Base-by-base conservation (phyloP, 2,113 vertebrate genomes). In the Aegithalos caudatus region DNA sequence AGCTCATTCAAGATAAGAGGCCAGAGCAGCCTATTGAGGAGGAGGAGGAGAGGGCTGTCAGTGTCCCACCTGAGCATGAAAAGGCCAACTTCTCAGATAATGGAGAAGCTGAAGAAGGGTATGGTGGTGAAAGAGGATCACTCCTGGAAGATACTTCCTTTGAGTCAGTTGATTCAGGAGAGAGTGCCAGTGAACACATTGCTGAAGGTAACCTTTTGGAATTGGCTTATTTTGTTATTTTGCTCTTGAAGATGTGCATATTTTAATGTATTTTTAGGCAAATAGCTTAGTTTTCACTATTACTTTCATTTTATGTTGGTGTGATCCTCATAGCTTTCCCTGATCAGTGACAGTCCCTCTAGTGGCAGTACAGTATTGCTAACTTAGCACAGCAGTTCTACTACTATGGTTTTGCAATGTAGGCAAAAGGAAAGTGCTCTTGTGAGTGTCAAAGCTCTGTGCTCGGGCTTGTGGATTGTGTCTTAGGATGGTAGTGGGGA, bases 191-290 rank as follows among this genome's bases (percentile, higher is more conserved):
- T 10, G 64, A 95, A 50, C 80, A 95, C 8, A 14, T 3, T 50
- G 72, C 86, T 67, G 40, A 94, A 97, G 98, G 98, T 98, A 98
- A 97, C 21, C 17, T 27, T 83, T 70, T 70, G 37, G 40, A 61
- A 74, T 56, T 78, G 20, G 35, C 20, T 84, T 72, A 4, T 70
- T 90, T 82, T 90, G 8, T 31, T 81, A 20, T 62, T 94, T 78
- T 71, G 64, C 45, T 72, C 6, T 67, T 86, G 14, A 44, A 65
- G 24, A 72, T 11, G 12, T 66, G 60, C 25, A 31, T 6, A 38
- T 38, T 78, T 78, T 67, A 76, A 38, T 53, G 22, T 1, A 28
- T 62, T 70, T 66, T 47, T 51, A 38, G 35, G 42, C 13, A 89
- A 61, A 56, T 33, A 57, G 31, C 15, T 9, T 25, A 9, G 10